Evolutionary conservation across 2,113 vertebrate genomes (phyloP).

Genomic region (Chloropsis hardwickii): DNA sequence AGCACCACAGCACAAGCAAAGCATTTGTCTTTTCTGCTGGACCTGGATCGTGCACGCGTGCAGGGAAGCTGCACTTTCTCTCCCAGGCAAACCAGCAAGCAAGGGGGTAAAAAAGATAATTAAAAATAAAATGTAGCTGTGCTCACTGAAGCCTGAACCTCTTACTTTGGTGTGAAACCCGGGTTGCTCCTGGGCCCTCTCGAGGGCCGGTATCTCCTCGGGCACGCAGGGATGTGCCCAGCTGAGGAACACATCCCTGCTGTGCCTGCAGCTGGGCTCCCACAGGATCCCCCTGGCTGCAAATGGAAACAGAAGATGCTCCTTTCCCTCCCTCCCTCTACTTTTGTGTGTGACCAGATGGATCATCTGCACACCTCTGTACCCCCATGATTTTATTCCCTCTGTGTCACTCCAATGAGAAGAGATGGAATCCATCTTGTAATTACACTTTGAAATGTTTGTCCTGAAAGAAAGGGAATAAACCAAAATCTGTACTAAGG

Average conservation of each 20-base stretch:
- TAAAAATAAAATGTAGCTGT: not conserved
- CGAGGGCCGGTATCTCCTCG: accelerated
- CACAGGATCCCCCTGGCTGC: not conserved
- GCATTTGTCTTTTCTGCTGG: slow-evolving; percentile 13
- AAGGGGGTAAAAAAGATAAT: not conserved
- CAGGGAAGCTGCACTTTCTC: not conserved
- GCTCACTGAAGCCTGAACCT: not conserved
- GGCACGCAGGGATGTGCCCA: accelerated
- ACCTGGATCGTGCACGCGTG: not conserved
- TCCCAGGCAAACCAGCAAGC: not conserved
- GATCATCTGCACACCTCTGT: not conserved
- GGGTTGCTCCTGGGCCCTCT: not conserved
- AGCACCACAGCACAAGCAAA: slow-evolving; percentile 16
- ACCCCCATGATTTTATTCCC: accelerated
- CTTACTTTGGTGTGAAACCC: not conserved
- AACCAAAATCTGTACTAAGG: not conserved
- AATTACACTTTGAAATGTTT: not conserved
- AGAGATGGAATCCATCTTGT: not conserved
- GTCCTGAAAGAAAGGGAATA: not conserved
- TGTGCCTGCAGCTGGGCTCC: not conserved
- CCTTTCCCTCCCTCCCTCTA: not conserved
- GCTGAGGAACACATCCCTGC: not conserved
- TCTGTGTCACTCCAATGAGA: not conserved
- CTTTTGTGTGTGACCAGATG: not conserved
- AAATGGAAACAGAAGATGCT: not conserved